Percentiles rank a stretch among this genome's conserved stretches.
Conservation (phyloP, 2,797 vertebrate species). For the Takifugu ocellatus region DNA sequence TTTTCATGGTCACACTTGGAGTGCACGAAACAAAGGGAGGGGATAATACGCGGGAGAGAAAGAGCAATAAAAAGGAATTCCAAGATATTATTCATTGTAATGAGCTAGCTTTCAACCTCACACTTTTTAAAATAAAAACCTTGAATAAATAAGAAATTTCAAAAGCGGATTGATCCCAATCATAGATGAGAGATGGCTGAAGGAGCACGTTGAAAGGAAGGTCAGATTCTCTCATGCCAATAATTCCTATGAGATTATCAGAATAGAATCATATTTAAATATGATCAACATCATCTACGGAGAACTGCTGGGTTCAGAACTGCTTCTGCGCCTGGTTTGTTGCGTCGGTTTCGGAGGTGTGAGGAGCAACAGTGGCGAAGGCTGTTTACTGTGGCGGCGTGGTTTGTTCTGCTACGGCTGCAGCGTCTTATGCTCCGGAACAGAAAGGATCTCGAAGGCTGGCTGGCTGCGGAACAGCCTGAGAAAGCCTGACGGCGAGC, state of each 20-base stretch:
- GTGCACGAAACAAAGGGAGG: slow-evolving; percentile 49
- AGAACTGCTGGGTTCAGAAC: slow-evolving; percentile 7
- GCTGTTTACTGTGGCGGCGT: slow-evolving; percentile 37
- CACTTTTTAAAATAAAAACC: slow-evolving; percentile 29
- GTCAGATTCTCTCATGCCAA: too few species aligned
- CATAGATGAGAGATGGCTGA: too few species aligned
- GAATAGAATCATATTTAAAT: too few species aligned
- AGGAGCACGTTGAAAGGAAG: slow-evolving; percentile 23
- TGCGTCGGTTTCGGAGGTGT: slow-evolving; percentile 42
- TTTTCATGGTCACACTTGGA: slow-evolving; percentile 70
- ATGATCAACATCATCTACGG: too few species aligned
- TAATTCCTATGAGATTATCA: not conserved
- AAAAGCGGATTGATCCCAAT: too few species aligned
- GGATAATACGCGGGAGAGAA: not conserved
- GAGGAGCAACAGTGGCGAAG: slow-evolving; percentile 24
- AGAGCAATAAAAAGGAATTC: slow-evolving; percentile 34
- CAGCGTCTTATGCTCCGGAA: slow-evolving; percentile 49
- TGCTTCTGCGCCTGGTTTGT: slow-evolving; percentile 14
- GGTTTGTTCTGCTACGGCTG: slow-evolving; percentile 51
- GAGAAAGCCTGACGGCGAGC: slow-evolving; percentile 71
- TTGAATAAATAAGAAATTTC: slow-evolving; percentile 55
- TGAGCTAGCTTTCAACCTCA: slow-evolving; percentile 60
- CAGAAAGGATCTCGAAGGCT: slow-evolving; percentile 63
- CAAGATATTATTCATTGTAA: slow-evolving; percentile 64
- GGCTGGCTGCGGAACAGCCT: slow-evolving; percentile 71